A percentile compares a stretch with the other conserved stretches of the same genome.
phyloP scores from a whole-genome alignment of 2,888 invertebrate genomes.

The Eurytoma californica region DNA sequence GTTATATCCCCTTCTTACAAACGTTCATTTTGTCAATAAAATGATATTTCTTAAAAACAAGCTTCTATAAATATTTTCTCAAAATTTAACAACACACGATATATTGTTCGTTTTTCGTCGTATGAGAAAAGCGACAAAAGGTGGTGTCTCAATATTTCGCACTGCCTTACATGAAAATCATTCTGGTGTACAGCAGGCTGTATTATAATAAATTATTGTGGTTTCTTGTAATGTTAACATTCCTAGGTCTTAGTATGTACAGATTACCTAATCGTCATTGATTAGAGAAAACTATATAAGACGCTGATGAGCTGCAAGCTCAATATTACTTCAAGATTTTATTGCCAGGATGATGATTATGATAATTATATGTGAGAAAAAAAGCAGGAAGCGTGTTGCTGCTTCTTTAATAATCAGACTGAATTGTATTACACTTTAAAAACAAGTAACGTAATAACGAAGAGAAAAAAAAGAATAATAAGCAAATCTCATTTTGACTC shows the following conservation, averaged over 20 bases:
- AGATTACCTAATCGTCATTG: slow-evolving; percentile 61
- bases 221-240: slow-evolving; percentile 72
- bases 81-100: slow-evolving; percentile 53
- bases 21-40: slow-evolving; percentile 58
- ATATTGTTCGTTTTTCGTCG: slow-evolving; percentile 42
- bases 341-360: slow-evolving; percentile 58
- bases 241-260: slow-evolving; percentile 64
- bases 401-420: slow-evolving; percentile 63
- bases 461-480: slow-evolving; percentile 25
- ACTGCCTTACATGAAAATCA: slow-evolving; percentile 69
- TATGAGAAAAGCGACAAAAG: slow-evolving; percentile 37
- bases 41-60: slow-evolving; percentile 56
- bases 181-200: slow-evolving; percentile 74
- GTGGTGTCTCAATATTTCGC: slow-evolving; percentile 64
- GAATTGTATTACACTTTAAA: slow-evolving; percentile 58
- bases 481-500: slow-evolving; percentile 48
- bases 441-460: slow-evolving; percentile 34
- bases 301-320: slow-evolving; percentile 57
- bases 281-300: slow-evolving; percentile 65
- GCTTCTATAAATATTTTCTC: slow-evolving; percentile 55
- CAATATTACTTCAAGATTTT: slow-evolving; percentile 54
- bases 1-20: slow-evolving; percentile 59
- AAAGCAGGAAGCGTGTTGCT: slow-evolving; percentile 60
- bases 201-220: slow-evolving; percentile 74
- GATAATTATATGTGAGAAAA: slow-evolving; percentile 60